Evolutionary conservation across 2,888 invertebrate species (phyloP).

Genomic region (Alviniconcha strummeri): DNA sequence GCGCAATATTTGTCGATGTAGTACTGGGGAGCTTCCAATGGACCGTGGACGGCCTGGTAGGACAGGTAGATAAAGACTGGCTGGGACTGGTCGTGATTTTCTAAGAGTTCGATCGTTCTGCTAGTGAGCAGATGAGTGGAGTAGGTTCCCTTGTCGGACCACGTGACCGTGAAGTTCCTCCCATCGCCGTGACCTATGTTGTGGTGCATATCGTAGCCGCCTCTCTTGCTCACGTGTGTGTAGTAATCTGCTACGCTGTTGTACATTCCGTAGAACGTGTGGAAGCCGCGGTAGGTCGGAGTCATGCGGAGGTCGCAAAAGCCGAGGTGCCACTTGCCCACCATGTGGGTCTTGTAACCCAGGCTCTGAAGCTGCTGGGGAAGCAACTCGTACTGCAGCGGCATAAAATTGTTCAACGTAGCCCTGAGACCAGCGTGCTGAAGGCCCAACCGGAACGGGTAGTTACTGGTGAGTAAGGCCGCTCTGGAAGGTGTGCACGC

Average conservation of each 20-base stretch:
- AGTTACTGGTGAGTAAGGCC: too few relatives aligned
- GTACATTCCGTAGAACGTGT: conserved; percentile 75
- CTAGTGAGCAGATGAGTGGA: conserved; percentile 61
- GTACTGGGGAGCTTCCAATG: too few relatives aligned
- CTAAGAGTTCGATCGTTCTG: conserved; percentile 53
- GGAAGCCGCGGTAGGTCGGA: conserved; percentile 74
- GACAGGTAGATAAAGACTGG: too few relatives aligned
- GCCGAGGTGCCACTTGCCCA: conserved; percentile 75
- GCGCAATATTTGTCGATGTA: too few relatives aligned
- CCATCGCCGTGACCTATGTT: conserved; percentile 32
- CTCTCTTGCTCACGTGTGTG: too few relatives aligned
- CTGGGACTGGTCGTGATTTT: too few relatives aligned
- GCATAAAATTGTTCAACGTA: neutral
- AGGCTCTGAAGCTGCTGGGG: conserved; percentile 63
- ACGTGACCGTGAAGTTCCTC: conserved; percentile 15
- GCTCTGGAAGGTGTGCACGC: conserved; percentile 73
- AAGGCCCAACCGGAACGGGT: too few relatives aligned
- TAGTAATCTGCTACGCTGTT: conserved; percentile 69
- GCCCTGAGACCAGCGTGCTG: too few relatives aligned
- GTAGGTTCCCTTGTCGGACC: conserved; percentile 57
- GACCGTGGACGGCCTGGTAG: too few relatives aligned
- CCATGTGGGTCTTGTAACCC: conserved; percentile 69
- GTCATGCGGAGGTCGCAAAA: conserved; percentile 74
- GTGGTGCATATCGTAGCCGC: too few relatives aligned
- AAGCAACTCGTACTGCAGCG: conserved; percentile 35